Conservation (phyloP, 2,888 invertebrate genomes). For the Epinotia nisella region DNA sequence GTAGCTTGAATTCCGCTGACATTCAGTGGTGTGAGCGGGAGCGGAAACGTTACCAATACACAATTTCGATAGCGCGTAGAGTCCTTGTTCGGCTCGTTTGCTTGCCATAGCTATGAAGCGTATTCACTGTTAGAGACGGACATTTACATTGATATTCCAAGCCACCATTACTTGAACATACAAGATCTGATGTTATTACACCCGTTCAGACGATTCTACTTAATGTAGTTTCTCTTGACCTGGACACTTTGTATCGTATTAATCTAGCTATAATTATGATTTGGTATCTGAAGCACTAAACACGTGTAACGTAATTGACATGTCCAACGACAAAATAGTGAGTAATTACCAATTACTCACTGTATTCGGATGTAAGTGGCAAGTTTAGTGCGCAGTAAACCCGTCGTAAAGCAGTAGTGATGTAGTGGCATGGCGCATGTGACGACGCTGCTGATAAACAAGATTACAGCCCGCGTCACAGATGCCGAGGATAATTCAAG, state of each 20-base stretch:
- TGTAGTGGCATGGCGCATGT: slow-evolving; percentile 50
- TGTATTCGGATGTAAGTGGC: slow-evolving; percentile 35
- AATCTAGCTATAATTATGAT: background rate
- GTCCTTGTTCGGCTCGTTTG: slow-evolving; percentile 46
- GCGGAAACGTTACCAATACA: background rate
- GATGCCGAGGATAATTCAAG: slow-evolving; percentile 42
- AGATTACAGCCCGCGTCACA: slow-evolving; percentile 52
- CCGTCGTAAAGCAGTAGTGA: slow-evolving; percentile 55
- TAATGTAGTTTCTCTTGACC: slow-evolving; percentile 10
- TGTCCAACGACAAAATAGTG: slow-evolving; percentile 16
- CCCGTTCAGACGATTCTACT: background rate
- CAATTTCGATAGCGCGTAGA: background rate
- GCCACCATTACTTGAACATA: slow-evolving; percentile 8
- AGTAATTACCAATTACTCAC: slow-evolving; percentile 29
- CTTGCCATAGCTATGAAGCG: slow-evolving; percentile 47
- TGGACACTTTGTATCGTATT: slow-evolving; percentile 1
- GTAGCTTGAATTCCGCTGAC: background rate
- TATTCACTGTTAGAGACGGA: slow-evolving; percentile 30
- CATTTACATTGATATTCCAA: slow-evolving; percentile 16
- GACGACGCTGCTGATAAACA: slow-evolving; percentile 61
- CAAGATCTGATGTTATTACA: background rate
- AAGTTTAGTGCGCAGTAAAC: slow-evolving; percentile 53
- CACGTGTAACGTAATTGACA: slow-evolving; percentile 9
- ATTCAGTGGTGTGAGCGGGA: background rate
- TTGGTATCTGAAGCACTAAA: background rate